Evolutionary conservation across 2,113 vertebrate genomes (phyloP).

Genomic region (Chascanopsetta lugubris): DNA sequence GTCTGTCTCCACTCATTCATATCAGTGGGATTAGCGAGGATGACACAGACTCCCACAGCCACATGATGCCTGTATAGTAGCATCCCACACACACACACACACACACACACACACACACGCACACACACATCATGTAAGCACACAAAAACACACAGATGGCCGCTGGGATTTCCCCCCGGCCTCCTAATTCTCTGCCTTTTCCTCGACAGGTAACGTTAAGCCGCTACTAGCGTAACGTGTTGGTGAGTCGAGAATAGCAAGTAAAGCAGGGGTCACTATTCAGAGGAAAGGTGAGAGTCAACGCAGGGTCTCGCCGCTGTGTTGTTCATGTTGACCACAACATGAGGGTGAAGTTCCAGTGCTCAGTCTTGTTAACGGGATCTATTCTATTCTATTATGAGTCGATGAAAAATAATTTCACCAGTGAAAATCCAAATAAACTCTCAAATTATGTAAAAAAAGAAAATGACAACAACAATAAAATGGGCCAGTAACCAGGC

Average conservation of each 20-base stretch:
- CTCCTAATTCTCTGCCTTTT: constrained; percentile 54
- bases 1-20: constrained; percentile 63
- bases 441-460: background rate
- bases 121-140: constrained; percentile 17
- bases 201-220: constrained; percentile 47
- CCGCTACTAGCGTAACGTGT: constrained; percentile 10
- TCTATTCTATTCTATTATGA: too few species aligned
- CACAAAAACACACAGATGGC: constrained; percentile 44
- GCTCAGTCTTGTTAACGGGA: too few species aligned
- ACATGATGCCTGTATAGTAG: constrained; percentile 42
- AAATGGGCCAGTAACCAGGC: too few species aligned
- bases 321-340: background rate
- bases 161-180: constrained; percentile 37
- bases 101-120: background rate
- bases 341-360: background rate
- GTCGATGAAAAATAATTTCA: background rate
- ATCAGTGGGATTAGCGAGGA: constrained; percentile 62
- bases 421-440: background rate
- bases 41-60: constrained; percentile 46
- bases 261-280: background rate
- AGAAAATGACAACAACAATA: too few species aligned
- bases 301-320: background rate
- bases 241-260: constrained; percentile 9
- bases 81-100: constrained; percentile 19
- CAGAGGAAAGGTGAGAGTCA: background rate